Evolutionary conservation across 2,797 vertebrate genomes (phyloP), one percentile per base, ranked within the genome.

Genomic region (Paguma larvata): DNA sequence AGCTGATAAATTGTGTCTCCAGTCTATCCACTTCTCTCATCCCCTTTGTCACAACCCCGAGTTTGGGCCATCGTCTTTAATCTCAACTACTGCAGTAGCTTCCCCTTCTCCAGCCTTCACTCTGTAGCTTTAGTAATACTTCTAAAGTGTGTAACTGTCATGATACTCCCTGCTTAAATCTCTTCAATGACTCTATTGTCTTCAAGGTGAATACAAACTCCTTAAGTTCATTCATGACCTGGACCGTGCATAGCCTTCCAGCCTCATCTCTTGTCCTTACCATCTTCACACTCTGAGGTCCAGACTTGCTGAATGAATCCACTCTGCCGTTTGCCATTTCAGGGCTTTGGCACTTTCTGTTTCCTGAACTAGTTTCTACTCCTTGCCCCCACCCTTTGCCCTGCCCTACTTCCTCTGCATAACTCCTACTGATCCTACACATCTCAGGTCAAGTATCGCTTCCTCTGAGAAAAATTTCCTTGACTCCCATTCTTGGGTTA

Each of bases 381-480:
- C n/a, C 38, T 72, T 80, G 32, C 30, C 23, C 4, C 30, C 19
- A n/a, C 27, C 3, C 53, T 87, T 56, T 84, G 16, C 21, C 44
- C 48, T 65, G 16, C 4, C 56, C 63, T 32, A 75, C 63, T 68
- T 78, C 68, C 14, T 46, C 34, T 85, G 59, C 6, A 18, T 72
- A 67, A 68, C 78, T 94, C 21, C 48, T 73, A 48, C 70, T 34
- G 51, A 89, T 80, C 5, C 84, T 88, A 94, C 38, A 27, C 48
- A 73, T 46, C 34, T 85, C 83, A 51, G 32, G 78, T 78, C 14
- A 41, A 73, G 48, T 68, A 83, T 89, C 44, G 62, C n/a, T 41
- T 85, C 44, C 53, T 92, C 85, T 88, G 3, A 90, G 80, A 62
- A 97, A 95, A 53, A 41, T 32, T 86, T 51, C n/a, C 19, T 89